phyloP scores from a whole-genome alignment of 2,888 invertebrate genomes.

The Candidula unifasciata region DNA sequence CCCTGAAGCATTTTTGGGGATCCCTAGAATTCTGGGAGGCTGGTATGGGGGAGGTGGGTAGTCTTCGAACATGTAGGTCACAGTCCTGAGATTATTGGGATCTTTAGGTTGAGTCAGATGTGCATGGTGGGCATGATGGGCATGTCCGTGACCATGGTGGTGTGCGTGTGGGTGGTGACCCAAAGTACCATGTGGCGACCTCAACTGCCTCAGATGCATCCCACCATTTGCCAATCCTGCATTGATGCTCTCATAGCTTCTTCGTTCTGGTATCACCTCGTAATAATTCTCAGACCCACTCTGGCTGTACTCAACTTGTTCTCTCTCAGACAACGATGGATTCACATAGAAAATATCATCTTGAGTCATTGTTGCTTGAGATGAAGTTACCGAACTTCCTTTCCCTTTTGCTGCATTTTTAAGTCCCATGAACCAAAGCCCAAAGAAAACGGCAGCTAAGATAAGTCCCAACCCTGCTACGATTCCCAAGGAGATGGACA shows the following conservation, averaged over 20 bases:
- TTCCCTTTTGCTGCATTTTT: slow-evolving; percentile 61
- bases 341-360: slow-evolving; percentile 73
- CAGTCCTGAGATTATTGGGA: slow-evolving; percentile 54
- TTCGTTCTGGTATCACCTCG: slow-evolving; percentile 72
- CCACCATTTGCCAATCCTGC: slow-evolving; percentile 62
- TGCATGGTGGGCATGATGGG: slow-evolving; percentile 49
- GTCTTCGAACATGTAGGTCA: slow-evolving; percentile 68
- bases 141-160: slow-evolving; percentile 56
- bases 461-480: slow-evolving; percentile 68
- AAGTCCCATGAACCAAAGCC: slow-evolving; percentile 64
- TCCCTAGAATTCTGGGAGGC: slow-evolving; percentile 61
- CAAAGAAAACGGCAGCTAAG: slow-evolving; percentile 65
- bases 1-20: slow-evolving; percentile 26
- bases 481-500: slow-evolving; percentile 68
- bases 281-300: slow-evolving; percentile 74
- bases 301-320: slow-evolving; percentile 67
- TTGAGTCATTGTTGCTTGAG: slow-evolving; percentile 73
- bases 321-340: slow-evolving; percentile 70
- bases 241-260: slow-evolving; percentile 73
- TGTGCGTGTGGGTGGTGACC: slow-evolving; percentile 54
- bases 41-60: slow-evolving; percentile 73
- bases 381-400: slow-evolving; percentile 71
- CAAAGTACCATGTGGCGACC: slow-evolving; percentile 51
- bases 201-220: slow-evolving; percentile 48
- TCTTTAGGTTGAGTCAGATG: slow-evolving; percentile 51